Base-by-base conservation (phyloP, 2,113 vertebrate species). In the Pithys albifrons region DNA sequence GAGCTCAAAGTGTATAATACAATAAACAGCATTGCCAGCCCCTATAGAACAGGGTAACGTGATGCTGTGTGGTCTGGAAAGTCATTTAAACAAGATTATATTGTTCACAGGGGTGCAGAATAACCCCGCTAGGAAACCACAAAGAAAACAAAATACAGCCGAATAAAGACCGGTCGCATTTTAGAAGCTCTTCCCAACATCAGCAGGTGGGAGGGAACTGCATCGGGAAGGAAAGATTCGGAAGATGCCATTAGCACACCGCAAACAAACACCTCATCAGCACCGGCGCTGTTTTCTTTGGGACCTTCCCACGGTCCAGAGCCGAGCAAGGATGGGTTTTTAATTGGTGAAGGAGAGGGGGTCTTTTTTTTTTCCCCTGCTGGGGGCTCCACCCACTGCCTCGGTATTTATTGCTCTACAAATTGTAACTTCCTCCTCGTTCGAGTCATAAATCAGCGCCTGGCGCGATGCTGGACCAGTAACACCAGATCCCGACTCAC, bases 351-450 rank as follows among this genome's bases (percentile, higher is more conserved):
- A 96, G 86, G 66, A 86, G 76, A 79, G 48, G 0, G 16, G 18
- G 9, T 49, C 46, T 57, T 70, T 48, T 39, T 39, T 23, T 29
- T 35, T 35, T 46, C 2, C 0, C 4, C 78, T 77, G 20, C 71
- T 39, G 41, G 16, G 61, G 70, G 49, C 90, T 92, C 96, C 91
- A 31, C 93, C 93, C 86, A 93, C 75, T 45, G 1, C 91, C 88
- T 80, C 35, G 91, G 76, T 88, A 97, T 97, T 97, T 97, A 97
- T 96, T 96, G 94, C 96, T 83, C 89, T 95, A 96, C 97, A 97
- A 96, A 96, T 96, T 97, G 97, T 78, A 76, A 85, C 96, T 97
- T 97, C 97, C 95, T 91, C 67, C 94, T 95, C 64, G 45, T 61
- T 57, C 48, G 89, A 85, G 85, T 84, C n/a, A 91, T 94, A 95